Base-by-base conservation (phyloP, 2,797 vertebrate species). In the Rhinatrema bivittatum region DNA sequence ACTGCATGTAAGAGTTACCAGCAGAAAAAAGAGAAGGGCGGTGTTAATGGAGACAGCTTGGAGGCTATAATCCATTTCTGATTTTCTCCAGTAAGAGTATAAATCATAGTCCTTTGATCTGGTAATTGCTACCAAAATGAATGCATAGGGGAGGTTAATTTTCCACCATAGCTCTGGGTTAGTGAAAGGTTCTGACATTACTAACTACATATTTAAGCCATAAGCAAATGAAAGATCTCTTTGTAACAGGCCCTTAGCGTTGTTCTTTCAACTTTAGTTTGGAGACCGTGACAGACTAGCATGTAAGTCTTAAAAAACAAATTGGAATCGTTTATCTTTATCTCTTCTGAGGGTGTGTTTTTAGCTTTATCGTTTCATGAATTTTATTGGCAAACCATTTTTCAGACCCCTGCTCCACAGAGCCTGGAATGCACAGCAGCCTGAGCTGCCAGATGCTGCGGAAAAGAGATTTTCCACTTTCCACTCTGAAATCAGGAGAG, bases 381-480 rank as follows among this genome's bases (percentile, higher is more conserved):
- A 27, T 61, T 59, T 54, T 50, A 25, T 16, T 59, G 39, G 46
- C 44, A 5, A 12, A 20, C 24, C 62, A 18, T 50, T n/a, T 14
- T 30, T 15, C 22, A 39, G 32, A 37, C 7, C 46, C 65, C 50
- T 49, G 31, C 38, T 42, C 25, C 28, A 3, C 25, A 29, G 39
- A 55, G 34, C 46, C 30, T 4, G 1, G 32, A 49, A 36, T 50
- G 49, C 29, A 24, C 20, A 29, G 25, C 29, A 0, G 1, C 20
- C 47, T 32, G 43, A 65, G 44, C 29, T 66, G 69, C 66, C 67
- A 65, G 50, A 66, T 62, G 53, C 44, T 39, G 39, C 20, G 43
- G 30, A 47, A 54, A 34, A 64, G 46, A 62, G 44, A 45, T 55
- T 67, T 72, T 62, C 62, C 45, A 38, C 19, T 68, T 60, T 69